These are phyloP conservation scores for Catocala nupta DNA, from an alignment of 2,888 invertebrate species.

Conservation along the genomic window DNA sequence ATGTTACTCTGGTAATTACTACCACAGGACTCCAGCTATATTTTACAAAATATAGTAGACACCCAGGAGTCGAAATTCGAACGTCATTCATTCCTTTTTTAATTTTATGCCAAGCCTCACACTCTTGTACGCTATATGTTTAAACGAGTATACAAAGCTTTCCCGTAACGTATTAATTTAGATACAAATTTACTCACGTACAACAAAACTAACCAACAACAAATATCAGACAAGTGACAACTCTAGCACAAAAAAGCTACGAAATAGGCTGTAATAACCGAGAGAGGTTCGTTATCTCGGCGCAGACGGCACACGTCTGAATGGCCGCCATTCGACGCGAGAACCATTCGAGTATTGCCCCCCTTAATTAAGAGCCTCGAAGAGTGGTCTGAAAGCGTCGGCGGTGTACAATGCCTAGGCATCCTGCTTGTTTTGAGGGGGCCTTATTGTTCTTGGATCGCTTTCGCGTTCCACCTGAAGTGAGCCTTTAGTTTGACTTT, in stretches of 20 bases:
- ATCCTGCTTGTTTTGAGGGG: conserved; percentile 66
- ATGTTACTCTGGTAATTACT: no score
- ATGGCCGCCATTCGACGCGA: conserved; percentile 68
- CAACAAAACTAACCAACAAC: conserved; percentile 23
- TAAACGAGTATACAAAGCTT: no score
- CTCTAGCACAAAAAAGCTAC: conserved; percentile 59
- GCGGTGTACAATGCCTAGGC: conserved; percentile 68
- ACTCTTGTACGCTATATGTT: no score
- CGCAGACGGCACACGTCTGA: conserved; percentile 77
- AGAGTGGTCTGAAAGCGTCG: conserved; percentile 77
- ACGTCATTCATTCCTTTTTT: no score
- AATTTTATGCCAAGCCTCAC: no score
- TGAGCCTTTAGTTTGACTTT: conserved; percentile 45
- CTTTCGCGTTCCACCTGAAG: conserved; percentile 67
- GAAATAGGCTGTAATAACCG: conserved; percentile 75
- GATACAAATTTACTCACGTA: neutral
- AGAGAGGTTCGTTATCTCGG: conserved; percentile 81
- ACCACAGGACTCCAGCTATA: no score
- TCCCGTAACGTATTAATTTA: no score
- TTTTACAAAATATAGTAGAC: no score
- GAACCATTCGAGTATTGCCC: conserved; percentile 77
- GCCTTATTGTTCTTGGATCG: conserved; percentile 72
- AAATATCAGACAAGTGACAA: conserved; percentile 35
- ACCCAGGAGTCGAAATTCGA: no score
- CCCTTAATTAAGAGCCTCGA: conserved; percentile 83